Evolutionary conservation across 2,797 vertebrate species (phyloP), one percentile per base, ranked within the genome.

Genomic region (Halcyon leucocephala): DNA sequence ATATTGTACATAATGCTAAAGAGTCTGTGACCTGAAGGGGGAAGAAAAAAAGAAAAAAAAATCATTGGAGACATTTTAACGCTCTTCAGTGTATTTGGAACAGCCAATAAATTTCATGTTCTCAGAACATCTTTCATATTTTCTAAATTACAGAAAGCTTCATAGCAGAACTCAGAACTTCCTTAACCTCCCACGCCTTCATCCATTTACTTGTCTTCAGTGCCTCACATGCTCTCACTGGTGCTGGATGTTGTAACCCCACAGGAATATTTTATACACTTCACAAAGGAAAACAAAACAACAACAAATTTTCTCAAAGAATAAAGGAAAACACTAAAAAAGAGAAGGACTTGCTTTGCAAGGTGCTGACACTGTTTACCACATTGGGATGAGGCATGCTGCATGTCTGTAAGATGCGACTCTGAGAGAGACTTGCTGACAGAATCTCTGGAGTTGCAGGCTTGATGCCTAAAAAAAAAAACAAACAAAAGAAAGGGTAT

Each of bases 351-450:
- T 91, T 98, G 98, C 99, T 98, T 98, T 98, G 98, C 91, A 99
- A 94, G 80, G 98, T 96, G 60, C 98, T 98, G 93, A 98, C 98
- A 88, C 98, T 79, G 19, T 98, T 98, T 79, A 99, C 98, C 97
- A 99, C 98, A 57, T 98, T 98, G 24, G 98, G 97, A 69, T 98
- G 98, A 33, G 98, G 97, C 89, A 99, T 98, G 8, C 98, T 98
- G 93, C 98, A 99, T 1, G 98, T 98, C 96, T 99, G 98, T 65
- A 99, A 98, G 95, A 98, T 98, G 29, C 98, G 98, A 55, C 98
- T 98, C 96, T 99, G 99, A 86, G 98, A 99, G 48, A 99, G 98
- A 86, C 99, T 99, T 95, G 98, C 98, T 81, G 98, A 98, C n/a
- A 99, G 94, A 98, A 99, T 98, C 97, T 99, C 98, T 96, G 99